Percentiles rank a stretch among this genome's conserved stretches.
These are phyloP conservation scores for Battus philenor DNA, from an alignment of 1,140 invertebrate species.

Conservation along the genomic window DNA sequence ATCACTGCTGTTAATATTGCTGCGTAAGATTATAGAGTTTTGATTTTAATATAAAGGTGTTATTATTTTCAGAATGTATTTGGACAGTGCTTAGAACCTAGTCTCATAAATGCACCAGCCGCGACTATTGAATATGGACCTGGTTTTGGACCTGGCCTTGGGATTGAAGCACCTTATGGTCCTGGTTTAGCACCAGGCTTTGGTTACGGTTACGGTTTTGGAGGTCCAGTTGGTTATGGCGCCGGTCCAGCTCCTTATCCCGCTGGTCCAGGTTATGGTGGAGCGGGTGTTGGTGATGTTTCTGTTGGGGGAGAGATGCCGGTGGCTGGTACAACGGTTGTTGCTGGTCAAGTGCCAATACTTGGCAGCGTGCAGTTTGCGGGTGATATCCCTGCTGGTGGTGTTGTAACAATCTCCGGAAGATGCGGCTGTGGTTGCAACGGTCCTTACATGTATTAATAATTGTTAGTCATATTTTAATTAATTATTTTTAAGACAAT, in stretches of 20 bases:
- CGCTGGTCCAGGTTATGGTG: conserved; percentile 26
- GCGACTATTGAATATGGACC: neutral
- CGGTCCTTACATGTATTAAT: conserved; percentile 19
- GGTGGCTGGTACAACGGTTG: conserved; percentile 30
- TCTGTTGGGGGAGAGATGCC: conserved; percentile 34
- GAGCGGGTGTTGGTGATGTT: conserved; percentile 32
- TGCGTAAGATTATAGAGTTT: no score
- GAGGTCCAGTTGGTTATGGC: neutral
- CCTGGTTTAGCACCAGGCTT: neutral
- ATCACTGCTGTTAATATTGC: no score
- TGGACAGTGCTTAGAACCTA: neutral
- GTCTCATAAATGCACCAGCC: neutral
- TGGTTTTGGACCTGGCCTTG: neutral
- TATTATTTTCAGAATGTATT: neutral
- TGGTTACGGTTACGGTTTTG: conserved; percentile 2
- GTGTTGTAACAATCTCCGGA: conserved; percentile 36
- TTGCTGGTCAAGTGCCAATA: conserved; percentile 36
- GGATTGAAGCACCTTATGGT: neutral
- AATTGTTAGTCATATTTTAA: neutral
- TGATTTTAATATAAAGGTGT: no score
- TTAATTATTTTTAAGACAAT: neutral
- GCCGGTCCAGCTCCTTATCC: conserved; percentile 7
- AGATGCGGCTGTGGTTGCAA: conserved; percentile 32
- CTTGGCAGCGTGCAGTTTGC: conserved; percentile 33
- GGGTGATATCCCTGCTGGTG: conserved; percentile 33